A percentile compares a stretch with the other conserved stretches of the same genome.
Conservation (phyloP, 2,113 vertebrate genomes). For the Megaceryle maxima region DNA sequence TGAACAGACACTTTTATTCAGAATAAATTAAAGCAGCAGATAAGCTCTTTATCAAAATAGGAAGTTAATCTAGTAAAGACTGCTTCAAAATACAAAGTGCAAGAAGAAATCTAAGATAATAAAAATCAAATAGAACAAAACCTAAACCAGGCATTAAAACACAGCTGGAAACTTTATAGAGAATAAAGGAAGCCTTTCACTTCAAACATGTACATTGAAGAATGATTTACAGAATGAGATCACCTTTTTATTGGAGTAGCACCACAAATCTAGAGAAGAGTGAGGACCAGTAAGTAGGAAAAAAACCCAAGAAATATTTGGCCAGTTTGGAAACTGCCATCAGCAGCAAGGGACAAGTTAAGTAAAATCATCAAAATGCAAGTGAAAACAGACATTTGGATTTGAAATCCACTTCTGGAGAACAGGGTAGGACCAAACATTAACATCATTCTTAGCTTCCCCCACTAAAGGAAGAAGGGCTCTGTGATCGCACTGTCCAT, state of each 20-base stretch:
- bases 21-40: not conserved
- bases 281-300: not conserved
- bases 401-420: not conserved
- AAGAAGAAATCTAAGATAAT: not conserved
- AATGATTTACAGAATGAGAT: conserved; percentile 16
- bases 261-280: not conserved
- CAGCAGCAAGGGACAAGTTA: not conserved
- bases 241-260: not conserved
- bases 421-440: not conserved
- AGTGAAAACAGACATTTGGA: not conserved
- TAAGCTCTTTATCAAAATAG: not conserved
- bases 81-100: not conserved
- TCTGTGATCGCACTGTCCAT: not conserved
- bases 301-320: not conserved
- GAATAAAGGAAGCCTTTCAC: conserved; percentile 11
- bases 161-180: not conserved
- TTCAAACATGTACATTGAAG: not conserved
- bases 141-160: not conserved
- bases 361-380: not conserved
- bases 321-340: not conserved
- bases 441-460: not conserved
- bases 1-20: not conserved
- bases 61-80: not conserved
- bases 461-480: not conserved
- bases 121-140: not conserved